These are phyloP conservation scores for Meghimatium bilineatum DNA, from an alignment of 2,888 invertebrate species.

Conservation along the genomic window DNA sequence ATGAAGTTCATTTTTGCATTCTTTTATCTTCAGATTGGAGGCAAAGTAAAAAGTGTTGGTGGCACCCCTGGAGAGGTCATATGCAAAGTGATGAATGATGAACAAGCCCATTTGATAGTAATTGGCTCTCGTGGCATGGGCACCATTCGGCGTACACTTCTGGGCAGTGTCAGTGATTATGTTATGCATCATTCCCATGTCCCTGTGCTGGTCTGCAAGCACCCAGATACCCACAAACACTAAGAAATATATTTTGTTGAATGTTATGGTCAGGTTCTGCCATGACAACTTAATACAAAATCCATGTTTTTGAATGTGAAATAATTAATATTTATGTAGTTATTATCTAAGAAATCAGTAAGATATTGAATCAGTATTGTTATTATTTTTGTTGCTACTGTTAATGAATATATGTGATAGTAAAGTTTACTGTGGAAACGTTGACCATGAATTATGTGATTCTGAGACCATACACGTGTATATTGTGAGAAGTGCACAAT, in stretches of 20 bases:
- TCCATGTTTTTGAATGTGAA: neutral
- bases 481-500: neutral
- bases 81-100: slow-evolving; percentile 48
- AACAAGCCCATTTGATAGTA: slow-evolving; percentile 49
- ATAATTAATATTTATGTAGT: neutral
- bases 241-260: neutral
- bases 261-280: neutral
- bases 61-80: slow-evolving; percentile 54
- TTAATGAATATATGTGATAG: neutral
- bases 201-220: slow-evolving; percentile 53
- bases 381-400: neutral
- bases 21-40: slow-evolving; percentile 49
- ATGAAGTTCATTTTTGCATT: neutral
- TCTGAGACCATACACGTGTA: neutral
- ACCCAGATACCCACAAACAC: slow-evolving; percentile 50
- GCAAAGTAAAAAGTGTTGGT: slow-evolving; percentile 54
- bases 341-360: neutral
- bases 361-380: neutral
- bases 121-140: slow-evolving; percentile 54
- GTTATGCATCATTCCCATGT: slow-evolving; percentile 55
- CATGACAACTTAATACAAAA: neutral
- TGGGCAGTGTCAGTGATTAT: slow-evolving; percentile 55
- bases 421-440: neutral
- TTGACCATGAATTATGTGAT: too few relatives aligned
- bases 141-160: slow-evolving; percentile 51